A percentile compares a stretch with the other conserved stretches of the same genome.
These are phyloP conservation scores for Pachliopta kotzebuea DNA, from an alignment of 2,888 invertebrate species.

Conservation along the genomic window DNA sequence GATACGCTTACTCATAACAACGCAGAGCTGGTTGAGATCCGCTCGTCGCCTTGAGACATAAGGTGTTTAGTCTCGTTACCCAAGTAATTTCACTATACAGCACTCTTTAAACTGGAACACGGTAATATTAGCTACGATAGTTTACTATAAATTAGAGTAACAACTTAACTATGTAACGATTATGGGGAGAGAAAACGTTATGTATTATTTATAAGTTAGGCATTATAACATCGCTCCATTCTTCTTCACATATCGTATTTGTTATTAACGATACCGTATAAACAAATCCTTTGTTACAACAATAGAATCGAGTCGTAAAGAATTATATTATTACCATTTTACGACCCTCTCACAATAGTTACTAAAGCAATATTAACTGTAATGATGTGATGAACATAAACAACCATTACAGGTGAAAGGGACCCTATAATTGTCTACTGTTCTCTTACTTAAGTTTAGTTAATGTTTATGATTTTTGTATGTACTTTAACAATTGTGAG, in stretches of 20 bases:
- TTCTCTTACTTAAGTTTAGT: neutral
- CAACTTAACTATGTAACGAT: too few species aligned
- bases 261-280: conserved; percentile 3
- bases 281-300: conserved; percentile 11
- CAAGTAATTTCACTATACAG: too few species aligned
- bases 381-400: neutral
- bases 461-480: neutral
- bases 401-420: neutral
- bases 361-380: neutral
- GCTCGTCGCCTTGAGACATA: too few species aligned
- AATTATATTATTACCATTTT: conserved; percentile 15
- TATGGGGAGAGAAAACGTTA: too few species aligned
- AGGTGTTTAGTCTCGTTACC: too few species aligned
- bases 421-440: neutral
- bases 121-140: too few species aligned
- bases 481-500: too few species aligned
- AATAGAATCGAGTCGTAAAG: conserved; percentile 10
- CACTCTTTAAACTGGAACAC: too few species aligned
- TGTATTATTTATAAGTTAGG: too few species aligned
- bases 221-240: neutral
- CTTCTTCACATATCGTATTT: neutral
- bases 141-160: too few species aligned
- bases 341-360: conserved; percentile 9
- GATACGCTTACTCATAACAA: too few species aligned
- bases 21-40: too few species aligned